phyloP scores from a whole-genome alignment of 2,797 vertebrate genomes.

The Diceros bicornis region DNA sequence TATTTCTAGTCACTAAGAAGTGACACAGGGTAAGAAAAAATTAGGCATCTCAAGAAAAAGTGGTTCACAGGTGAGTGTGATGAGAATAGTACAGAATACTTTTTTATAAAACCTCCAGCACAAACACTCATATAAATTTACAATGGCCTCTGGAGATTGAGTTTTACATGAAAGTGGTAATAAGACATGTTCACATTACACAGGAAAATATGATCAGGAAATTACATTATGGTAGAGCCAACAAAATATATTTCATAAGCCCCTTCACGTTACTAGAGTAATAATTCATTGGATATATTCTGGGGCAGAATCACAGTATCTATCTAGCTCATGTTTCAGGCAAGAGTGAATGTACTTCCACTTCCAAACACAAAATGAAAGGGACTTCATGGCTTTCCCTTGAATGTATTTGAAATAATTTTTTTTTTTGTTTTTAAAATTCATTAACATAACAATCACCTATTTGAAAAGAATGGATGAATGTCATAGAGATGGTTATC shows the following conservation, averaged over 20 bases:
- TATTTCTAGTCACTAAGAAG: background rate
- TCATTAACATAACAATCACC: background rate
- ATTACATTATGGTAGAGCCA: background rate
- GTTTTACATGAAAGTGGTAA: constrained; percentile 28
- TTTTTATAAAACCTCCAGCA: background rate
- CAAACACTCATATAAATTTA: constrained; percentile 33
- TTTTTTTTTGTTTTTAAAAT: background rate
- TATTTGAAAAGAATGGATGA: background rate
- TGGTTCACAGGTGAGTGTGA: background rate
- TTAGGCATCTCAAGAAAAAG: background rate
- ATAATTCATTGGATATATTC: background rate
- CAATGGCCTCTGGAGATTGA: background rate
- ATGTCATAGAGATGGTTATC: background rate
- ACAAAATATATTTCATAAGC: background rate
- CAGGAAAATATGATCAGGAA: background rate
- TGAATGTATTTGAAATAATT: background rate
- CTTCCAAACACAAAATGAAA: background rate
- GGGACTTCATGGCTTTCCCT: background rate
- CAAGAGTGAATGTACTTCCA: background rate
- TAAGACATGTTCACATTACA: background rate
- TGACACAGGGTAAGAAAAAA: background rate
- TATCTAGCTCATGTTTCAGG: background rate
- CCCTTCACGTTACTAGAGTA: background rate
- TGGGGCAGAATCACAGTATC: background rate
- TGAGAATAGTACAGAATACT: background rate